Evolutionary conservation across 2,888 invertebrate species (phyloP).

Genomic region (Petrolisthes cinctipes): DNA sequence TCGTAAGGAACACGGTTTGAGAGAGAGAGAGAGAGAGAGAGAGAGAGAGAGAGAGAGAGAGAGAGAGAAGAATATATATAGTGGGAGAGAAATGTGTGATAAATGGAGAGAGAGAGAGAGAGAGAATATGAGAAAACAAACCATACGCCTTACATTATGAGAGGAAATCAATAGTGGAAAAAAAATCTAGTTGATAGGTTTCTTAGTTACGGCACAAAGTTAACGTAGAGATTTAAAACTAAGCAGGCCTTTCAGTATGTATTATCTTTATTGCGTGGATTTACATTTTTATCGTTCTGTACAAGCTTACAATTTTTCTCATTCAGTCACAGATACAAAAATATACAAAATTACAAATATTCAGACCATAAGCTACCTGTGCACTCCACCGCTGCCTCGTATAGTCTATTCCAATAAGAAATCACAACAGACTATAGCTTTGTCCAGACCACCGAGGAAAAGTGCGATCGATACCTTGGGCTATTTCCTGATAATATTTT

Average conservation of each 20-base stretch:
- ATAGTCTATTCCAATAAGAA: too few relatives aligned
- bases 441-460: too few relatives aligned
- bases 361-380: constrained; percentile 26
- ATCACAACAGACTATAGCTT: too few relatives aligned
- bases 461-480: too few relatives aligned
- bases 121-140: neutral
- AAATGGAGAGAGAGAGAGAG: neutral
- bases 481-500: too few relatives aligned
- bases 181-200: neutral
- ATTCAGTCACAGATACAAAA: constrained; percentile 32
- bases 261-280: constrained; percentile 24
- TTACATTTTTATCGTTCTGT: constrained; percentile 16
- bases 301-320: constrained; percentile 13
- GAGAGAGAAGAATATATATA: neutral
- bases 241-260: neutral
- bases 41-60: constrained; percentile 12
- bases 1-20: neutral
- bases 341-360: constrained; percentile 47
- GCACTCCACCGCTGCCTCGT: neutral
- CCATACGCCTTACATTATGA: neutral
- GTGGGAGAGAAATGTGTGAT: neutral
- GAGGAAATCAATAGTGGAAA: neutral
- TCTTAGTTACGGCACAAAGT: too few relatives aligned
- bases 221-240: too few relatives aligned
- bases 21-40: constrained; percentile 15